These are phyloP conservation scores for Willisornis vidua DNA, from an alignment of 2,113 vertebrate genomes.

Conservation along the genomic window DNA sequence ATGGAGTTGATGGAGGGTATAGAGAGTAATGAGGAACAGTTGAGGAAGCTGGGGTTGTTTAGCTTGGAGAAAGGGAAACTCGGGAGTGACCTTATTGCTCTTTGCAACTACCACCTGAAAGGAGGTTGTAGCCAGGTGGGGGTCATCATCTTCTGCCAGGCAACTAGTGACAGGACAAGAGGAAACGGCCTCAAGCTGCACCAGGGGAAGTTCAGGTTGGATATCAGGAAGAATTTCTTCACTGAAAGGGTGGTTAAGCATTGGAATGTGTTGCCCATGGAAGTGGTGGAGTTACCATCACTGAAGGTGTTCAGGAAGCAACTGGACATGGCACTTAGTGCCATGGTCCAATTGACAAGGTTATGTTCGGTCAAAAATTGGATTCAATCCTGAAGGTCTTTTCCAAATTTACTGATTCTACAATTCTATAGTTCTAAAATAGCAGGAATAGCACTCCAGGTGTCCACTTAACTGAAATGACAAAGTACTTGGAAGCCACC, in stretches of 20 bases:
- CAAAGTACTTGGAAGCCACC: not conserved
- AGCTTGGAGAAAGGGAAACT: not conserved
- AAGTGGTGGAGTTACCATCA: not conserved
- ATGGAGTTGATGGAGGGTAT: not conserved
- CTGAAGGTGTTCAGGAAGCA: not conserved
- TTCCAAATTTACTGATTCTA: not conserved
- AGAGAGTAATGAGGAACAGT: not conserved
- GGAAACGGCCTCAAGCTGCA: not conserved
- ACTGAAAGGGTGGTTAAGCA: not conserved
- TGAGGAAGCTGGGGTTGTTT: not conserved
- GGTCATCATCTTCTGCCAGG: not conserved
- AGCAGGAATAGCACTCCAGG: not conserved
- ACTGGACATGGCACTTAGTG: not conserved
- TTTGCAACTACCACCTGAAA: not conserved
- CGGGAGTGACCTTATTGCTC: too few relatives aligned
- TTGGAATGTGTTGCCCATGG: not conserved
- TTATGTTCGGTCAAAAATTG: not conserved
- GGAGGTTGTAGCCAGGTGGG: not conserved
- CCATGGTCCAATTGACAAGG: not conserved
- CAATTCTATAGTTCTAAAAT: not conserved
- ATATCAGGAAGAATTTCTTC: not conserved
- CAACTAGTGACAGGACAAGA: not conserved
- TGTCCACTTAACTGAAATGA: not conserved
- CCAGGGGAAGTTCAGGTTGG: rapidly evolving
- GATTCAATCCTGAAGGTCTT: not conserved